Conservation (phyloP, 2,113 vertebrate genomes). For the Sporophila hypoxantha region DNA sequence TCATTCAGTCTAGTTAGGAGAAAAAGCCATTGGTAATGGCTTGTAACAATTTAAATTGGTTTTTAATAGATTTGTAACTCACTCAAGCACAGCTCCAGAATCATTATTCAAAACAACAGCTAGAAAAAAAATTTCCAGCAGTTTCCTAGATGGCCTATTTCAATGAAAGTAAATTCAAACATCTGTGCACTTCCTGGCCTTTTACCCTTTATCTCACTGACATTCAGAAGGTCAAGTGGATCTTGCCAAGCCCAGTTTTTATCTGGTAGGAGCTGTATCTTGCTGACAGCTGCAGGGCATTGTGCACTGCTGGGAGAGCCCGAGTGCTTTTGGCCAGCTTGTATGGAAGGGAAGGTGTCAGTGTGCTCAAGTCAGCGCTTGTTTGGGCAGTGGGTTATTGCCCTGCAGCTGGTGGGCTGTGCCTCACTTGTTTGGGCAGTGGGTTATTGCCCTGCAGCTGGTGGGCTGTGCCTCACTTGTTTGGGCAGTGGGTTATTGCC, state of each 20-base stretch:
- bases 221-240: slow-evolving; percentile 5
- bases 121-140: not conserved
- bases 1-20: not conserved
- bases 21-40: not conserved
- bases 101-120: not conserved
- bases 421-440: not conserved
- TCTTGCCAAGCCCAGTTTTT: not conserved
- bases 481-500: not conserved
- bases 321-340: not conserved
- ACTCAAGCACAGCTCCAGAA: not conserved
- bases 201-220: not conserved
- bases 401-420: not conserved
- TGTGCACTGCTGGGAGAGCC: not conserved
- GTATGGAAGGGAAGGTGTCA: not conserved
- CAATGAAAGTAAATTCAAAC: not conserved
- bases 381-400: not conserved
- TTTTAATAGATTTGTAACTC: not conserved
- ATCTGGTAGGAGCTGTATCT: not conserved
- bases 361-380: not conserved
- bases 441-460: too few species aligned
- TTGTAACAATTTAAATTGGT: not conserved
- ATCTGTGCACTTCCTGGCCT: not conserved
- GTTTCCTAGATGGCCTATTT: not conserved
- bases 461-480: not conserved
- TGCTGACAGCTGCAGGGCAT: not conserved